phyloP scores from a whole-genome alignment of 2,888 invertebrate species.

The Sarcophaga rosellei region DNA sequence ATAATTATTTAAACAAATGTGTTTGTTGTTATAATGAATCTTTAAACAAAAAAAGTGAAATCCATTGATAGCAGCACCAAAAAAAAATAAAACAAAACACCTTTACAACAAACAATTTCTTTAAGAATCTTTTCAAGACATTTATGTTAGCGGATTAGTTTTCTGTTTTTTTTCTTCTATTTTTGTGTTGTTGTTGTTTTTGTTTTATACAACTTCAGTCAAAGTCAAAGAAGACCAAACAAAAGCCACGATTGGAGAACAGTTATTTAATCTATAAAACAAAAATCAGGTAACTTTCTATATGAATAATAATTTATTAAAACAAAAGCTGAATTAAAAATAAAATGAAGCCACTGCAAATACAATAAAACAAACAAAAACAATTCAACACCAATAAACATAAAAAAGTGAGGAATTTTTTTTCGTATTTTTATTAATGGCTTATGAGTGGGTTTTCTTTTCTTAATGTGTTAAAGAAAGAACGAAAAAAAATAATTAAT shows the following conservation, averaged over 20 bases:
- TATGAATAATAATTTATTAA: slow-evolving; percentile 24
- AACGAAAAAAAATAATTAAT: slow-evolving; percentile 14
- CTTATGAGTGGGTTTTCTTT: slow-evolving; percentile 7
- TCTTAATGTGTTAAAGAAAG: not conserved
- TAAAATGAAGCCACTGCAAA: not conserved
- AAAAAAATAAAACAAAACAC: not conserved
- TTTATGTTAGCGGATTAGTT: not conserved
- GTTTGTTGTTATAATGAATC: not conserved
- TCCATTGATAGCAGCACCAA: not conserved
- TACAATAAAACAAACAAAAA: not conserved
- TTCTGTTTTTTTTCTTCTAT: not conserved
- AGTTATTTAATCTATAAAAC: slow-evolving; percentile 11
- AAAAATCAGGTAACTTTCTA: slow-evolving; percentile 57
- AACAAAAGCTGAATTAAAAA: not conserved
- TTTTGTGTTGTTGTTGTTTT: too few species aligned
- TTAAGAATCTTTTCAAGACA: not conserved
- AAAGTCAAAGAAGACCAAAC: not conserved
- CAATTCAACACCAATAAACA: not conserved
- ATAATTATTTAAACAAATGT: slow-evolving; percentile 13
- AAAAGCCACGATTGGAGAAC: slow-evolving; percentile 1
- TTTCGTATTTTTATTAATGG: not conserved
- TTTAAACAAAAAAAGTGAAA: slow-evolving; percentile 35
- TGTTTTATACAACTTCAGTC: not conserved
- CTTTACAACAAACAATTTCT: not conserved
- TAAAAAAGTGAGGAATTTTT: not conserved